Evolutionary conservation across 2,888 invertebrate species (phyloP), one percentile per base, ranked within the genome.

Genomic region (Apotomis turbidana): DNA sequence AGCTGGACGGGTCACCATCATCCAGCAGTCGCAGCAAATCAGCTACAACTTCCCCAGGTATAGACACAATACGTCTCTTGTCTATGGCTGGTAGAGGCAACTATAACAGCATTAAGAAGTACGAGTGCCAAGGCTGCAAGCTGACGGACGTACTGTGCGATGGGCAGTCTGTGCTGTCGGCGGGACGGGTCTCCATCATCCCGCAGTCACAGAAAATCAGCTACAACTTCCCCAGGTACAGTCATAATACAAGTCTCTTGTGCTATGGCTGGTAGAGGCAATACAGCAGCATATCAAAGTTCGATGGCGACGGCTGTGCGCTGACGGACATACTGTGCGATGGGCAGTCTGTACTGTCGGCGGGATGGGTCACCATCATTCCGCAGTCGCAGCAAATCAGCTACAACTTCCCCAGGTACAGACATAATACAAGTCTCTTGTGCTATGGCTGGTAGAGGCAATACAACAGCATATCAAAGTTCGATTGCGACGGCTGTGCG

Each of bases 21-120:
- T 85, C 10, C 75, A 80, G 0, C 74, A 76, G 0, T 76, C 81
- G 1, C 87, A 84, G 59, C 78, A 82, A 74, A 76, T 90, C 76
- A 87, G 80, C 75, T 84, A 90, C 52, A 89, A 88, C 70, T 87
- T 88, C 63, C 85, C 41, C 0, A 84, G 84, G 90, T 89, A 70
- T 9, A 68, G 9, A 6, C 6, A 49, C 9, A 10, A 6, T 41
- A 41, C 27, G 27, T 27, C 1, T 27, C 27, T 2, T 27, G 27
- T 27, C 27, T 27, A 27, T 27, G 27, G 27, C 2, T 2, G 27
- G 27, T 27, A 27, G 87, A 86, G 0, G 74, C 0, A 82, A 84
- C 38, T 84, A 27, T 2, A 27, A 89, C 71, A 76, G 77, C 3
- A 83, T 79, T 0, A 52, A 84, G 0, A 73, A 73, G 5, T 91